Evolutionary conservation across 1,140 invertebrate genomes (phyloP), one percentile per base, ranked within the genome.

Genomic region (Hirudo medicinalis): DNA sequence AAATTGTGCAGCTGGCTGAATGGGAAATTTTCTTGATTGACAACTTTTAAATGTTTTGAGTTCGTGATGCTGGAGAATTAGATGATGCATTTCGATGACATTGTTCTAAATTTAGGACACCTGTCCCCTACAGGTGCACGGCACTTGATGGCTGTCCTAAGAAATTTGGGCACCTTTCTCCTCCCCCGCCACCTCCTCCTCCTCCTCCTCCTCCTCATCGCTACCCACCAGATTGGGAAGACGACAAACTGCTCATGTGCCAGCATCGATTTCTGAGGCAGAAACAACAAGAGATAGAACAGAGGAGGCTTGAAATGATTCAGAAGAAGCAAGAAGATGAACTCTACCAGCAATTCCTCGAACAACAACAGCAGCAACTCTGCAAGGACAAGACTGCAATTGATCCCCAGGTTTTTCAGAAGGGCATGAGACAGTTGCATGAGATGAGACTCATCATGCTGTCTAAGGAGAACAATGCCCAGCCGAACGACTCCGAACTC

Each of bases 331-430:
- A 63, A 11, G 57, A 49, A 49, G 43, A 49, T 49, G 43, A 63
- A 25, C 29, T 63, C 29, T 63, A 63, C 57, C 22, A 63, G 57
- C 29, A 63, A 13, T 63, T 63, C 20, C 22, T 63, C 29, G 57
- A 63, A n/a, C 57, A 63, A 63, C 57, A 63, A 63, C 57, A 63
- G 57, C 57, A 63, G 29, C 57, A 63, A 32, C 11, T 25, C 22
- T 13, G 22, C 22, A 63, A 63, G 57, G 29, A 22, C 57, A 22
- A 63, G 57, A 25, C 57, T 20, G 3, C 9, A 1, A 63, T 63
- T n/a, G 57, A 63, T 22, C 57, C 57, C 9, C 57, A 63, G 22
- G 57, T 63, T n/a, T 32, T 63, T 63, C 22, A 63, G 29, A 63
- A 63, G 29, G 57, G 57, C 29, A 22, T 63, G 57, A 22, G 29